Evolutionary conservation across 23 tunicate species (phyloP).

Genomic region (Trididemnum nubilum): DNA sequence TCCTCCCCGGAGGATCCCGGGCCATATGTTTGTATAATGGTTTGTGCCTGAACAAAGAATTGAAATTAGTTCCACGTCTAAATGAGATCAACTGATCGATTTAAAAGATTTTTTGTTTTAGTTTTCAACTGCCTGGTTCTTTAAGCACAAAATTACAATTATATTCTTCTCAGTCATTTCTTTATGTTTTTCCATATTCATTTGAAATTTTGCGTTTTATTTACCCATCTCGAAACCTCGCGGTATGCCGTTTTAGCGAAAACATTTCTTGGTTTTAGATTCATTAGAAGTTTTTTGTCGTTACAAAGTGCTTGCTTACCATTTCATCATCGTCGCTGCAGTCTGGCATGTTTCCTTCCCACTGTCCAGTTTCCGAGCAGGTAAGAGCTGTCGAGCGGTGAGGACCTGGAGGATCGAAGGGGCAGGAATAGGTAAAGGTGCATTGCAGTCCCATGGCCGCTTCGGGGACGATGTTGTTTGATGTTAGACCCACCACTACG

Average conservation of each 20-base stretch:
- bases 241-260: too few relatives aligned
- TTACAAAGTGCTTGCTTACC: too few relatives aligned
- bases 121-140: background rate
- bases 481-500: background rate
- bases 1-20: background rate
- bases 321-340: conserved; percentile 43
- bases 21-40: background rate
- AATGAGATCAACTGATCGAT: too few relatives aligned
- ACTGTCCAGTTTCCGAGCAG: conserved; percentile 31
- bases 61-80: too few relatives aligned
- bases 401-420: conserved; percentile 32
- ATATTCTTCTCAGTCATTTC: too few relatives aligned
- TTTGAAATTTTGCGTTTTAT: too few relatives aligned
- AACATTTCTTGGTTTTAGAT: too few relatives aligned
- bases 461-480: background rate
- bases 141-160: too few relatives aligned
- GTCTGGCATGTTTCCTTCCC: conserved; percentile 55
- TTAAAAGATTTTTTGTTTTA: too few relatives aligned
- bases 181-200: too few relatives aligned
- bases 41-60: background rate
- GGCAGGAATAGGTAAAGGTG: conserved; percentile 53
- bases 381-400: conserved; percentile 20
- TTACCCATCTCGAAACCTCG: too few relatives aligned
- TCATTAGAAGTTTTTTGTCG: too few relatives aligned
- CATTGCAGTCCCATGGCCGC: conserved; percentile 21